Base-by-base conservation (phyloP, 2,888 invertebrate species). In the Drosophila bunnanda region DNA sequence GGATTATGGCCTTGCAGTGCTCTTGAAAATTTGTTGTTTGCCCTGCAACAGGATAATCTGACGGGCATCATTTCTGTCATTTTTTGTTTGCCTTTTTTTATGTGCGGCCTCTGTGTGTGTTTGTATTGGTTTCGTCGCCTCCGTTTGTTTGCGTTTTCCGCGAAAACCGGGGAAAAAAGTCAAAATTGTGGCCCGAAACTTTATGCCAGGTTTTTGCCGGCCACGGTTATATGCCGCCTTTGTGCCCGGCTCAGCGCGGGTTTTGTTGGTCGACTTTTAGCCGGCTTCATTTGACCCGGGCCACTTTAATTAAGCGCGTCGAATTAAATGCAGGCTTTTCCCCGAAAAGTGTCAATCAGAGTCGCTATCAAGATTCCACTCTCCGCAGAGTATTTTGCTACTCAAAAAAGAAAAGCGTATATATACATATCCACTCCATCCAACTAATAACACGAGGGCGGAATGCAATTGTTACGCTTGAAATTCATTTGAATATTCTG, bases 1-100 rank as follows among this genome's bases (percentile, higher is more conserved):
- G 82, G 83, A 85, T 82, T 82, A 84, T 73, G 77, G 75, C 75
- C 79, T 79, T 76, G 83, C 54, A 61, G 44, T 81, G 84, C 87
- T 76, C 84, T 83, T 82, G 82, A 82, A 84, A 82, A 77, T 64
- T 44, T 55, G 36, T 32, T 74, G 65, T 64, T 75, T 66, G 57
- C 22, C 71, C 58, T 66, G 75, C 60, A 72, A 64, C 72, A 55
- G 76, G 72, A 76, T 72, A 67, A 72, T 67, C 72, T 54, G 48
- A 61, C 39, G 70, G 54, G n/a, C 61, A 61, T 70, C 61, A 38
- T 38, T 59, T 59, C 41, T 12, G 50, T 25, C 36, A 15, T 32
- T 60, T 66, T 54, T 65, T 38, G 10, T 7, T n/a, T 7, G 12
- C 12, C n/a, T 17, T 41, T 38, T 53, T 34, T 38, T 41, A 12